Base-by-base conservation (phyloP, 2,888 invertebrate genomes). In the Alviniconcha strummeri region DNA sequence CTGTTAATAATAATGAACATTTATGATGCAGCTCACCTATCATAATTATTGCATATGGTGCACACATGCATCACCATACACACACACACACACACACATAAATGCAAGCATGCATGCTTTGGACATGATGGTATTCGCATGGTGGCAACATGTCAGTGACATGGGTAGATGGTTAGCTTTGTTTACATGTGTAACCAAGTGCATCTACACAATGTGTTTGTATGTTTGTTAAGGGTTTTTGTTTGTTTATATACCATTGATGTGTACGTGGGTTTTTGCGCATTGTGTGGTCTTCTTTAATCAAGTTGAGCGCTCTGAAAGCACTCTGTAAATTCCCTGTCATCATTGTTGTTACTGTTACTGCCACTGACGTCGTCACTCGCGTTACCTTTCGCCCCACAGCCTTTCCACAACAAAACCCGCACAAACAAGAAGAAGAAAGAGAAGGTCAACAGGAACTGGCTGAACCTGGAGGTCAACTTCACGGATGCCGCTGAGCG, bases 401-500 rank as follows among this genome's bases (percentile, higher is more conserved):
- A 77, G 77, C 6, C 15, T 36, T 79, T 71, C 69, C 69, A 80
- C n/a, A 80, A 69, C 9, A 7, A 52, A 9, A 13, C 6, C 13
- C 83, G 82, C 17, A 72, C 60, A 19, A 89, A 88, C 81, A 86
- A 86, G 84, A 87, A 86, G 60, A 88, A 85, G 86, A 90, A 90
- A 80, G 86, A 88, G 80, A 88, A 89, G 54, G 87, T 88, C 9
- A 81, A 81, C 8, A 87, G 85, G 77, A 86, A 86, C 83, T 79
- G 87, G 3, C 79, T 89, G 5, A 87, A 85, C 75, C 75, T 90
- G 71, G 90, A 90, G 77, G 89, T 90, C 15, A 90, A 90, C 83
- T 90, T 90, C 83, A 84, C 87, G 5, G 90, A 90, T 74, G 84
- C 86, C n/a, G 86, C 83, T 67, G 89, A 89, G n/a, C 88, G 87